Evolutionary conservation across 2,888 invertebrate genomes (phyloP), one percentile per base, ranked within the genome.

Genomic region (Apodemia zela): DNA sequence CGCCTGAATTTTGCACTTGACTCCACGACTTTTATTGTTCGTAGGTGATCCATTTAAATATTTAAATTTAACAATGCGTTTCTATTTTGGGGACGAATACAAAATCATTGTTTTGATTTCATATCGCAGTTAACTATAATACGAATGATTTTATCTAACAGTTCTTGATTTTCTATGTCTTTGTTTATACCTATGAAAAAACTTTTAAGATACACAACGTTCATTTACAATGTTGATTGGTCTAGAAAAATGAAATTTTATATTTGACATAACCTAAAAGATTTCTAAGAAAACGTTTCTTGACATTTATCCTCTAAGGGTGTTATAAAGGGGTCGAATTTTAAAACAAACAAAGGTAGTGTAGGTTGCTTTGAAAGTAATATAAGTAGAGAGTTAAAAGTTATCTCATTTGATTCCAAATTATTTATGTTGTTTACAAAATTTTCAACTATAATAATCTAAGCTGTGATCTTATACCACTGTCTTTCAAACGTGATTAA

Each of bases 1-100:
- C 76, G 85, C 75, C 73, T 75, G 83, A 81, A 84, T 87, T 85
- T 88, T 81, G 87, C 86, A 87, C 85, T 86, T 82, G 84, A 84
- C 84, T 85, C 82, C 42, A 79, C 71, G 74, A 71, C 67, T 70
- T 75, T 79, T 87, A 87, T 87, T 88, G 86, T 87, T 82, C 81
- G 75, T 73, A 77, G 76, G 79, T 79, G 79, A 79, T 80, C 75
- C 78, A 80, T 84, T 82, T 82, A 74, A 79, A 81, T 81, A 82
- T 85, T 82, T 77, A 80, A 80, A 84, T 83, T 82, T 74, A 80
- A 85, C 82, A 78, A 81, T 82, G 80, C 80, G 72, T 78, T 82
- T 79, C 82, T 76, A 80, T 80, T 72, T 74, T 83, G 79, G 85
- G 81, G 81, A 84, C 82, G 87, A 85, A 87, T 87, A 84, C 80